These are phyloP conservation scores for Drosophila lacertosa DNA, from an alignment of 1,140 invertebrate genomes.

Conservation along the genomic window DNA sequence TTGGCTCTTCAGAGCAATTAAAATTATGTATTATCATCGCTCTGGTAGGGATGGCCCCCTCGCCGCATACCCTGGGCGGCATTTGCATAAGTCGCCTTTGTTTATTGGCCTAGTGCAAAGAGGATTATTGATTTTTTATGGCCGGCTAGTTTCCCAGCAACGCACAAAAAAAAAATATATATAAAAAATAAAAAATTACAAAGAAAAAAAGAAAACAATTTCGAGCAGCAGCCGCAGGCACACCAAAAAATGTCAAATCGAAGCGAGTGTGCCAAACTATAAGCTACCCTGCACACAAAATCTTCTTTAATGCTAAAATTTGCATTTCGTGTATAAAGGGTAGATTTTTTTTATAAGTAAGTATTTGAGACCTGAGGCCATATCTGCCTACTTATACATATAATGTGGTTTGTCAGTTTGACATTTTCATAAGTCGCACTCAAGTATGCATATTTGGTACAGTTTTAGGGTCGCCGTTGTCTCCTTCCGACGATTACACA, in stretches of 20 bases:
- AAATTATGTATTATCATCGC: conserved; percentile 61
- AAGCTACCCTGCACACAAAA: background rate
- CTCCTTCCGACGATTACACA: background rate
- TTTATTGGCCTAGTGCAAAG: conserved; percentile 60
- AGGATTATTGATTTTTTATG: conserved; percentile 75
- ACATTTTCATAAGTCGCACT: too few species aligned
- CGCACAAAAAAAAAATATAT: conserved; percentile 28
- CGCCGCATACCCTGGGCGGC: conserved; percentile 8
- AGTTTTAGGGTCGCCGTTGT: too few species aligned
- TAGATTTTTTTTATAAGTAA: too few species aligned
- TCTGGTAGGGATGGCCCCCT: conserved; percentile 11
- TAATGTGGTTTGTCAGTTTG: too few species aligned
- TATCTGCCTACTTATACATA: too few species aligned
- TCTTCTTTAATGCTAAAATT: background rate
- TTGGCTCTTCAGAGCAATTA: conserved; percentile 61
- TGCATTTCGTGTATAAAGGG: too few species aligned
- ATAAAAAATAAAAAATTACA: conserved; percentile 22
- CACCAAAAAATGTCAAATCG: conserved; percentile 63
- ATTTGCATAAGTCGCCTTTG: conserved; percentile 57
- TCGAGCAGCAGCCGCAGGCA: conserved; percentile 46
- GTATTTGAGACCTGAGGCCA: too few species aligned
- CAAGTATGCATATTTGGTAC: too few species aligned
- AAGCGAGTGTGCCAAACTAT: conserved; percentile 14
- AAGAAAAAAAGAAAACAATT: conserved; percentile 40
- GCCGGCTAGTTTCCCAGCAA: conserved; percentile 32